Percentiles rank a stretch among this genome's conserved stretches.
Conservation (phyloP, 2,888 invertebrate species). For the Camptogramma bilineatum region DNA sequence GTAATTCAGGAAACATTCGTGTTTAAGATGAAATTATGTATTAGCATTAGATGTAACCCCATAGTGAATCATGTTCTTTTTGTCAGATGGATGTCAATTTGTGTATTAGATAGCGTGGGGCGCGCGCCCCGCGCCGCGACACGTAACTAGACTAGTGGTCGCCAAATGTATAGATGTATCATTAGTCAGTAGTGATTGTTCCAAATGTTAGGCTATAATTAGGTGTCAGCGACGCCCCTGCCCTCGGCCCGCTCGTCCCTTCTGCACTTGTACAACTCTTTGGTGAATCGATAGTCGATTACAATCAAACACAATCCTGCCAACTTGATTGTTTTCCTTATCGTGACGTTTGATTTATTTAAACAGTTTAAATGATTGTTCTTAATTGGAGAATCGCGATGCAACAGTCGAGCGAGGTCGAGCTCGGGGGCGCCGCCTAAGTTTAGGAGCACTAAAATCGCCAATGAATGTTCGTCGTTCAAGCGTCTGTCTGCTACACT, state of each 20-base stretch:
- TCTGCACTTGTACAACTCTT: conserved; percentile 23
- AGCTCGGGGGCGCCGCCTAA: conserved; percentile 51
- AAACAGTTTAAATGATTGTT: conserved; percentile 17
- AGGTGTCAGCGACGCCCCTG: conserved; percentile 67
- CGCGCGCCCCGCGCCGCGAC: conserved; percentile 52
- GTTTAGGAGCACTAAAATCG: conserved; percentile 72
- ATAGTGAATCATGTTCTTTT: conserved; percentile 64
- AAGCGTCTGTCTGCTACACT: conserved; percentile 68
- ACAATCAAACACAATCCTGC: conserved; percentile 22
- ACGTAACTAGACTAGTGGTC: conserved; percentile 79
- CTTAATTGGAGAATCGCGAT: conserved; percentile 5
- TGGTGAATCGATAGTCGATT: conserved; percentile 25
- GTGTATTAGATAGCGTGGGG: conserved; percentile 48
- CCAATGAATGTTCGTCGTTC: conserved; percentile 67
- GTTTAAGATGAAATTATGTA: conserved; percentile 67
- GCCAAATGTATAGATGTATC: conserved; percentile 84
- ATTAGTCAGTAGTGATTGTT: conserved; percentile 83
- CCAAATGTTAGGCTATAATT: conserved; percentile 83
- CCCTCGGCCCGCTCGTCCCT: conserved; percentile 41
- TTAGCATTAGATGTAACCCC: conserved; percentile 72
- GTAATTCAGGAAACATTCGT: conserved; percentile 71
- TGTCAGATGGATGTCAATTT: conserved; percentile 72
- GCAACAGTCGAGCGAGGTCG: background rate
- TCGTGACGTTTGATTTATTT: conserved; percentile 19
- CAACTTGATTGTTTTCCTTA: conserved; percentile 29